Base-by-base conservation (phyloP, 2,797 vertebrate genomes). In the Phalanger gymnotis region DNA sequence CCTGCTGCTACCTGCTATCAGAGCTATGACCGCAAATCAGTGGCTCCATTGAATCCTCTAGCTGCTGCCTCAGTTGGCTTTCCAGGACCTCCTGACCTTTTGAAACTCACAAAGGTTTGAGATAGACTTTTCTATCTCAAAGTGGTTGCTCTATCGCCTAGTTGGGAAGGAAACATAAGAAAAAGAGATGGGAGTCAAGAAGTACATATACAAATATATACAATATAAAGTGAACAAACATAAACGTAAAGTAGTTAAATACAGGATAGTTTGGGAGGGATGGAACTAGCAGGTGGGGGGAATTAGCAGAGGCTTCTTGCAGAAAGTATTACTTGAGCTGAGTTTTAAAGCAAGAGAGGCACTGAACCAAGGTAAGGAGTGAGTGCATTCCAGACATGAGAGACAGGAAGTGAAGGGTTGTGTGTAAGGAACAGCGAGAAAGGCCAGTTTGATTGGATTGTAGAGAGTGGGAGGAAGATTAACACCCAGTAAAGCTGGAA, bases 21-120 rank as follows among this genome's bases (percentile, higher is more conserved):
- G 40, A 47, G 12, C 25, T 25, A 12, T 4, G 1, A 25, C 2
- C 66, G 22, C 16, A 27, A n/a, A 0, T 51, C 0, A 9, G 22
- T 47, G 3, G 40, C 22, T 27, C 73, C 73, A 81, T 0, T 51
- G 40, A 12, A 51, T 27, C 73, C 40, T 27, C 40, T 10, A 12
- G 22, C 73, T 87, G 9, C 2, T 47, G 7, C 19, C 40, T 47
- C 47, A 22, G n/a, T 7, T 81, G 73, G n/a, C 22, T 9, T 10
- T 81, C 22, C 19, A 81, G 73, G 40, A 51, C 73, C 40, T 87
- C 25, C 2, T 51, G 73, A 87, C 40, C 11, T 66, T n/a, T 22
- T 25, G n/a, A 40, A 73, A 73, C 11, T 81, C 40, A 27, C 2
- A 81, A 47, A 22, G 2, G 22, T 27, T n/a, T n/a, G n/a, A 87